phyloP scores from a whole-genome alignment of 2,888 invertebrate genomes.

The Aphidoletes aphidimyza region DNA sequence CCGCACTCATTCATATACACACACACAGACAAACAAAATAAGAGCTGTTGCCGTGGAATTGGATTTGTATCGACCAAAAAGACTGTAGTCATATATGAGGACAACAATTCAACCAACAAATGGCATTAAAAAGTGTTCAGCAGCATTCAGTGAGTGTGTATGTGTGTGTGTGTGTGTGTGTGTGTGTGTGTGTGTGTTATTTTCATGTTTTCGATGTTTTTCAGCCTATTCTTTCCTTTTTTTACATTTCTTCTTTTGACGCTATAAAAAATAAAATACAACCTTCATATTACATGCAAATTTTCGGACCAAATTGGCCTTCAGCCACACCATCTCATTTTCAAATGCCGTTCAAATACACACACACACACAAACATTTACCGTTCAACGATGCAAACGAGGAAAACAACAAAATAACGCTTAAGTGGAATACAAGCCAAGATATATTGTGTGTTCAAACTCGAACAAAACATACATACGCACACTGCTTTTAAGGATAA shows the following conservation, averaged over 20 bases:
- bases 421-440: not conserved
- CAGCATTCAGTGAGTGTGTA: not conserved
- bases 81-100: not conserved
- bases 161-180: not conserved
- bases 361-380: constrained; percentile 17
- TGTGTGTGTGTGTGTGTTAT: not conserved
- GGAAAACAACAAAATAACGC: not conserved
- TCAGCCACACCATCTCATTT: constrained; percentile 5
- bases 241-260: not conserved
- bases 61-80: not conserved
- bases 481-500: too few relatives aligned
- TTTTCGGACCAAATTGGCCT: constrained; percentile 39
- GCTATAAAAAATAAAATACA: constrained; percentile 32
- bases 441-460: not conserved
- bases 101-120: constrained; percentile 18
- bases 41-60: not conserved
- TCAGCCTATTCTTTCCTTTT: not conserved
- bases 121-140: not conserved
- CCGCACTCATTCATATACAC: not conserved
- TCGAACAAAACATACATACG: not conserved
- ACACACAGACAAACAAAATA: too few relatives aligned
- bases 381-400: not conserved
- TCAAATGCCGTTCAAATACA: not conserved
- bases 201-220: not conserved
- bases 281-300: constrained; percentile 32